phyloP scores from a whole-genome alignment of 1,140 invertebrate species.

The Neelides sp. region DNA sequence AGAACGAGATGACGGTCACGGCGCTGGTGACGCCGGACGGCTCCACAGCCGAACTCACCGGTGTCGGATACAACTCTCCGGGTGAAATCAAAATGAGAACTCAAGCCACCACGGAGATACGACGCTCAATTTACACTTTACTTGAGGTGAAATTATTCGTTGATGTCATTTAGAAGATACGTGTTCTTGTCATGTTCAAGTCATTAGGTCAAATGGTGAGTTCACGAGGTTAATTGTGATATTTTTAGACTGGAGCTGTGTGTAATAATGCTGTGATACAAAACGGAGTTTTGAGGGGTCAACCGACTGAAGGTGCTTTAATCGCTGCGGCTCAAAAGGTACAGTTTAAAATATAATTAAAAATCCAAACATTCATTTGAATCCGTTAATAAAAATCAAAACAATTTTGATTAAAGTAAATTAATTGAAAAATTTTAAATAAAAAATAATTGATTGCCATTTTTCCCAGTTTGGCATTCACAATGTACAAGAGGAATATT shows the following conservation, averaged over 20 bases:
- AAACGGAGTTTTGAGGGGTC: slow-evolving; percentile 72
- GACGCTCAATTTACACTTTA: slow-evolving; percentile 55
- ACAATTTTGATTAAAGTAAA: no score
- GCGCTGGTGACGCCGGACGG: slow-evolving; percentile 85
- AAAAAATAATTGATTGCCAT: slow-evolving; percentile 1
- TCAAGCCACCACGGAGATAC: slow-evolving; percentile 45
- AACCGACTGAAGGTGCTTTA: slow-evolving; percentile 95
- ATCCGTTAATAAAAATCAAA: neutral
- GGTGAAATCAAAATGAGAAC: slow-evolving; percentile 70
- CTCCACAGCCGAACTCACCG: slow-evolving; percentile 73
- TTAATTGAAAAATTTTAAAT: slow-evolving; percentile 4
- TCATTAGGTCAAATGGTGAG: slow-evolving; percentile 6
- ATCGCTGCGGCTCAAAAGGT: slow-evolving; percentile 80
- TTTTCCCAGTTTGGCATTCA: slow-evolving; percentile 64
- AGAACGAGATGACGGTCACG: slow-evolving; percentile 98
- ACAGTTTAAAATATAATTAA: slow-evolving; percentile 14
- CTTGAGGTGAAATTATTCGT: slow-evolving; percentile 43
- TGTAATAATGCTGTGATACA: slow-evolving; percentile 94
- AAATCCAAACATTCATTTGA: neutral
- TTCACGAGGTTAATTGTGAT: slow-evolving; percentile 30
- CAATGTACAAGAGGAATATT: slow-evolving; percentile 63
- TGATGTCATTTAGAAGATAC: neutral
- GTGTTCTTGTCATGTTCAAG: neutral
- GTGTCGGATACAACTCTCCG: slow-evolving; percentile 78
- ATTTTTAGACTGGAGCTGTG: slow-evolving; percentile 61